Evolutionary conservation across 2,888 invertebrate species (phyloP).

Genomic region (Neria commutata): DNA sequence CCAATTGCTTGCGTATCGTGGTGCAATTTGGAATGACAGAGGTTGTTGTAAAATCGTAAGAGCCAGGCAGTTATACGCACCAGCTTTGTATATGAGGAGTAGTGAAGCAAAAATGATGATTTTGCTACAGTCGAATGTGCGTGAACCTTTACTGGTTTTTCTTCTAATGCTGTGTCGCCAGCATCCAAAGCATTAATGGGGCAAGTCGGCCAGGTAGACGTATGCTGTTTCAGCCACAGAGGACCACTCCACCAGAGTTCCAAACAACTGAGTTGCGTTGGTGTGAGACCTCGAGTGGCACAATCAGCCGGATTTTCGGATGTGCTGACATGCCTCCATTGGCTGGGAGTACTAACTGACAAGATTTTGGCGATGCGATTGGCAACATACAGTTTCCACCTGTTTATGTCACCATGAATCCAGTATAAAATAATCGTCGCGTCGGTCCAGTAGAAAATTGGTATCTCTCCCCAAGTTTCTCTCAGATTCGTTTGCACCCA

Average conservation of each 20-base stretch:
- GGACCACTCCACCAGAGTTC: background rate
- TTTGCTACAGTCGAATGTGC: background rate
- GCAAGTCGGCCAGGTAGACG: background rate
- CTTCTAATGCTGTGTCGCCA: background rate
- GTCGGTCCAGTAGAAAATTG: conserved; percentile 11
- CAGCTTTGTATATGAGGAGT: background rate
- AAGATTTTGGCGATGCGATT: conserved; percentile 10
- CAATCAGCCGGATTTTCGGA: conserved; percentile 15
- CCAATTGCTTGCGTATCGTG: too few relatives aligned
- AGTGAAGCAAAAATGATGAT: background rate
- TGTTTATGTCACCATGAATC: conserved; percentile 6
- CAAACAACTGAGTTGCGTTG: background rate
- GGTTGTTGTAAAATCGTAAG: background rate
- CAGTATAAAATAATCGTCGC: conserved; percentile 8
- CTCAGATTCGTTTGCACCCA: background rate
- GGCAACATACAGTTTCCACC: conserved; percentile 12
- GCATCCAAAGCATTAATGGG: background rate
- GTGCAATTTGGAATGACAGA: background rate
- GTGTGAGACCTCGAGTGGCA: conserved; percentile 10
- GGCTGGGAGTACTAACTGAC: background rate
- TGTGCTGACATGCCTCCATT: conserved; percentile 12
- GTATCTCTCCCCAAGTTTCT: background rate
- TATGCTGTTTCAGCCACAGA: background rate
- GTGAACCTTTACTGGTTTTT: background rate
- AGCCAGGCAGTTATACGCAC: too few relatives aligned